Percentiles rank a stretch among this genome's conserved stretches.
phyloP scores from a whole-genome alignment of 2,888 invertebrate species.

The Acleris literana region DNA sequence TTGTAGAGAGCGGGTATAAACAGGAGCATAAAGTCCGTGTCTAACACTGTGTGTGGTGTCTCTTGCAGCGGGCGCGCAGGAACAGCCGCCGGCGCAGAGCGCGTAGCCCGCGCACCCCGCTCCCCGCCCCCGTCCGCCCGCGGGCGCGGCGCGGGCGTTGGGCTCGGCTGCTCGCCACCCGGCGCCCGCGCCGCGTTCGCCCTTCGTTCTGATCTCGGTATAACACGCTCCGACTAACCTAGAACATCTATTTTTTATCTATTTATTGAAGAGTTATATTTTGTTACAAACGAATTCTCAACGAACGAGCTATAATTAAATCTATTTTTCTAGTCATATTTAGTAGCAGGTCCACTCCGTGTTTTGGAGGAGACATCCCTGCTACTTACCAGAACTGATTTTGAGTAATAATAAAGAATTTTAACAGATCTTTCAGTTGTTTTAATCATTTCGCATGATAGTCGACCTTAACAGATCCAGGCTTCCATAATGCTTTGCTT shows the following conservation, averaged over 20 bases:
- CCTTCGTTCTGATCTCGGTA: slow-evolving; percentile 79
- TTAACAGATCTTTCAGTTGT: slow-evolving; percentile 72
- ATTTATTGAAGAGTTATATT: slow-evolving; percentile 56
- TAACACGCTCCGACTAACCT: slow-evolving; percentile 77
- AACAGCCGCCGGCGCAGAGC: slow-evolving; percentile 83
- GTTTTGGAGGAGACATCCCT: slow-evolving; percentile 73
- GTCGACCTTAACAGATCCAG: slow-evolving; percentile 61
- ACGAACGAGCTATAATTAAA: slow-evolving; percentile 58
- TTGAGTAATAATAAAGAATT: slow-evolving; percentile 79
- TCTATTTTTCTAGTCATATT: slow-evolving; percentile 65
- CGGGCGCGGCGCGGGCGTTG: slow-evolving; percentile 51
- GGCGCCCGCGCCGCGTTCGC: slow-evolving; percentile 54
- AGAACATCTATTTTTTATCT: slow-evolving; percentile 73
- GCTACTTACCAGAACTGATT: slow-evolving; percentile 81
- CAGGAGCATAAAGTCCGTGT: slow-evolving; percentile 72
- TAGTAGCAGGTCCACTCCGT: slow-evolving; percentile 68
- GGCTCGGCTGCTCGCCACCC: slow-evolving; percentile 38
- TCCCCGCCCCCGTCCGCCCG: slow-evolving; percentile 47
- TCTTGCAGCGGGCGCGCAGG: slow-evolving; percentile 83
- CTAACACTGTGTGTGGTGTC: slow-evolving; percentile 83
- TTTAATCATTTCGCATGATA: slow-evolving; percentile 74
- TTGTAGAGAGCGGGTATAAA: slow-evolving; percentile 42
- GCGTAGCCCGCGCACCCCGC: slow-evolving; percentile 70
- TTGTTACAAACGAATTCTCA: slow-evolving; percentile 61
- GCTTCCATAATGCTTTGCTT: slow-evolving; percentile 78